A percentile compares a stretch with the other conserved stretches of the same genome.
Evolutionary conservation across 2,113 vertebrate genomes (phyloP).

Genomic region (Leptodactylus fuscus): DNA sequence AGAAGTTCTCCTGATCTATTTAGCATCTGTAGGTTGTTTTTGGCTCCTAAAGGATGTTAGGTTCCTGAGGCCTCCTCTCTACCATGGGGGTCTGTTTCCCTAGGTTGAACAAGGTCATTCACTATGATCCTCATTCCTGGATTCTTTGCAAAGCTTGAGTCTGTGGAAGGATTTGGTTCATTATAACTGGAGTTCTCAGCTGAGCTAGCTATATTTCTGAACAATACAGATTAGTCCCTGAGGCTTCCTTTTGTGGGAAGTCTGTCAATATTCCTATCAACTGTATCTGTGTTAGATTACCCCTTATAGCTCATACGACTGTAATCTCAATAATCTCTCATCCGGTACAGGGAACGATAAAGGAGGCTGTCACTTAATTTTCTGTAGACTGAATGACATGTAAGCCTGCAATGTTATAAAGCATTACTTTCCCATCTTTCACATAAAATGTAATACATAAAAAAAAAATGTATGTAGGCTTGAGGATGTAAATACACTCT

Average conservation of each 20-base stretch:
- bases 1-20: slow-evolving; percentile 15
- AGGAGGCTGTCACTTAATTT: neutral
- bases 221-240: neutral
- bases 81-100: neutral
- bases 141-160: no score
- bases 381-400: neutral
- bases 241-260: neutral
- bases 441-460: no score
- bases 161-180: neutral
- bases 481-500: no score
- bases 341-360: neutral
- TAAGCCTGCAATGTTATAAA: no score
- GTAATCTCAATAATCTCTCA: neutral
- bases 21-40: slow-evolving; percentile 15
- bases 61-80: neutral
- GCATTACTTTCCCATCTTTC: no score
- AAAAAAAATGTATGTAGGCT: no score
- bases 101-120: slow-evolving; percentile 13
- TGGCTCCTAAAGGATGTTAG: neutral
- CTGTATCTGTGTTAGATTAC: neutral
- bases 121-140: neutral
- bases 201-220: neutral
- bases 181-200: neutral
- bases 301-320: neutral
- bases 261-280: neutral